phyloP scores from a whole-genome alignment of 2,113 vertebrate genomes.

The Trogon melanurus region DNA sequence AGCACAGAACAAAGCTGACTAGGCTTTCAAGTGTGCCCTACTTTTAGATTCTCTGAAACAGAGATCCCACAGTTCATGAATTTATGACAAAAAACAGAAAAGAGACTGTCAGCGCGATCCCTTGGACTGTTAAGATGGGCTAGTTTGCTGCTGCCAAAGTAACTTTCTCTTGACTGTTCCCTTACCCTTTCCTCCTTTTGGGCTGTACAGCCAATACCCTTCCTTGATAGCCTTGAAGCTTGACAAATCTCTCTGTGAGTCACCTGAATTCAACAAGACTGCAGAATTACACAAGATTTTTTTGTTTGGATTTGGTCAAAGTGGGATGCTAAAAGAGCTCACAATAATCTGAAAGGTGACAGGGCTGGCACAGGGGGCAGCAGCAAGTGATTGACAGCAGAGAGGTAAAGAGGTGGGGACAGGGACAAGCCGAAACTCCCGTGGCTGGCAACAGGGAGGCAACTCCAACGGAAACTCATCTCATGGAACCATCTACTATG shows the following conservation, averaged over 20 bases:
- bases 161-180: neutral
- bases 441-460: accelerated
- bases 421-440: neutral
- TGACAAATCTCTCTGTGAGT: neutral
- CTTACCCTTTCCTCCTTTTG: neutral
- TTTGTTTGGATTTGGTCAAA: neutral
- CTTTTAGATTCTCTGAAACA: slow-evolving; percentile 19
- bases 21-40: slow-evolving; percentile 42
- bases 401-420: neutral
- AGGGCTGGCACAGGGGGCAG: neutral
- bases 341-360: neutral
- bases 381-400: neutral
- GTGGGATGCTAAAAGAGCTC: neutral
- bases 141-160: neutral
- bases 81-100: slow-evolving; percentile 31
- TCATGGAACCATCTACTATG: neutral
- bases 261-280: neutral
- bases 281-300: neutral
- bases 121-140: neutral
- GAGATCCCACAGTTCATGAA: neutral
- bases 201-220: neutral
- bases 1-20: slow-evolving; percentile 25
- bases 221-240: neutral
- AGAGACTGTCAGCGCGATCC: neutral
- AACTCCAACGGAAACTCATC: accelerated